A percentile compares a stretch with the other conserved stretches of the same genome.
These are phyloP conservation scores for Parazoanthus darwini DNA, from an alignment of 92 coral and sea anemone genomes.

Conservation along the genomic window DNA sequence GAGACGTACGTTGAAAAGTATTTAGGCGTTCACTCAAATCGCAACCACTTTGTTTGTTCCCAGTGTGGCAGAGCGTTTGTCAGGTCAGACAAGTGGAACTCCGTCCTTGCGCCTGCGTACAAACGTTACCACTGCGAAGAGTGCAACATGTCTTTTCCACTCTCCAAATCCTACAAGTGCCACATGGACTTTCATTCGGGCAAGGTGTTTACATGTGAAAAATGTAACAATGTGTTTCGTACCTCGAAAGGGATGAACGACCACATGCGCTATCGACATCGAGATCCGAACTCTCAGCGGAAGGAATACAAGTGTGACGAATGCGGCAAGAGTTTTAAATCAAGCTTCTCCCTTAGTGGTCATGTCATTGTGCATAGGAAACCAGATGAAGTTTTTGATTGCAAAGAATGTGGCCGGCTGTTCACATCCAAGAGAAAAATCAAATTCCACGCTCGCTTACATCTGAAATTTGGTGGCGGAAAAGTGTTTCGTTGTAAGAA, in stretches of 20 bases:
- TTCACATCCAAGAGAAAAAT: neutral
- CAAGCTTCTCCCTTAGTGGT: neutral
- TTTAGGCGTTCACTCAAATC: conserved; percentile 10
- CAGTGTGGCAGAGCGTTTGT: conserved; percentile 22
- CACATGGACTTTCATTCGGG: conserved; percentile 20
- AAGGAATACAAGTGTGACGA: conserved; percentile 12
- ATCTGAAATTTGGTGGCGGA: neutral
- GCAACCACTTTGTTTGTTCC: conserved; percentile 7
- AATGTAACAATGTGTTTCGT: conserved; percentile 3
- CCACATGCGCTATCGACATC: neutral
- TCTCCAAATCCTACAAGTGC: neutral
- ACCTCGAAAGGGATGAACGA: conserved; percentile 11
- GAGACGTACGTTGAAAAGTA: conserved; percentile 9
- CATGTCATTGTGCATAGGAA: conserved; percentile 1
- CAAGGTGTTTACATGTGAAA: neutral
- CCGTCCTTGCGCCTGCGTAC: conserved; percentile 1
- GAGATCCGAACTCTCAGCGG: neutral
- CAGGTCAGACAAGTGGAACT: conserved; percentile 1
- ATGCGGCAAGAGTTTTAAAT: conserved; percentile 1
- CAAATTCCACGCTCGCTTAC: neutral
- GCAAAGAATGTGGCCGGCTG: conserved; percentile 7
- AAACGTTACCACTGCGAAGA: conserved; percentile 23
- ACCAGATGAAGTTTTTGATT: neutral
- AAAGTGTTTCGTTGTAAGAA: conserved; percentile 3
- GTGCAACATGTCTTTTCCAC: conserved; percentile 13